These are phyloP conservation scores for Triplophysa siluroides DNA, from an alignment of 2,113 vertebrate species.

Conservation along the genomic window DNA sequence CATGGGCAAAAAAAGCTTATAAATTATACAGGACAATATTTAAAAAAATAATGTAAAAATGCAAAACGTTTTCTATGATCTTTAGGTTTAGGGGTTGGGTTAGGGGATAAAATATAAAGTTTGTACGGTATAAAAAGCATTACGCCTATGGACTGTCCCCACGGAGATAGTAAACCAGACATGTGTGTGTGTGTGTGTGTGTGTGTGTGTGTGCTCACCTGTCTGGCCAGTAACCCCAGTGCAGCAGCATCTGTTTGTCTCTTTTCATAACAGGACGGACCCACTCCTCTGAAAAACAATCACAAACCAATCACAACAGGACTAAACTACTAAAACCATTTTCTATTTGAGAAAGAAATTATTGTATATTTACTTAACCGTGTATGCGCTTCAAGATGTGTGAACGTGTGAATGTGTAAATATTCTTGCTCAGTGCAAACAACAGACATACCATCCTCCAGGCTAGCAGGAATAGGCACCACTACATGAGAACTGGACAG, in stretches of 20 bases:
- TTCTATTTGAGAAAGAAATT: too few relatives aligned
- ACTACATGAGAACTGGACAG: constrained; percentile 86
- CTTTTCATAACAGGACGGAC: constrained; percentile 98
- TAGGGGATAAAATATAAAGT: too few relatives aligned
- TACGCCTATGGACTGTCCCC: too few relatives aligned
- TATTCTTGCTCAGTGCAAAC: not conserved
- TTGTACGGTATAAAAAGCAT: too few relatives aligned
- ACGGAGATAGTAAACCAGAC: too few relatives aligned
- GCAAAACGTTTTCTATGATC: too few relatives aligned
- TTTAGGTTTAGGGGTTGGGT: too few relatives aligned
- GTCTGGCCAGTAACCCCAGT: constrained; percentile 98
- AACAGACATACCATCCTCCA: constrained; percentile 85
- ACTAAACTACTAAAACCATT: too few relatives aligned
- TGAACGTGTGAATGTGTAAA: not conserved
- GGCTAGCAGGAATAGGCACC: constrained; percentile 85
- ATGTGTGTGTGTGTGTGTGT: constrained; percentile 10
- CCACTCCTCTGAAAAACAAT: constrained; percentile 86
- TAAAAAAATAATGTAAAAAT: too few relatives aligned
- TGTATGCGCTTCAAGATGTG: not conserved
- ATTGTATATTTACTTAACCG: too few relatives aligned
- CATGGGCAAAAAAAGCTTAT: too few relatives aligned
- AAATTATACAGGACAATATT: too few relatives aligned
- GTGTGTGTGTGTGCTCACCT: constrained; percentile 73
- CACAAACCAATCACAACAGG: constrained; percentile 11
- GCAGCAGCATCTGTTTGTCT: constrained; percentile 95